phyloP scores from a whole-genome alignment of 2,113 vertebrate genomes.

The Anhinga anhinga region DNA sequence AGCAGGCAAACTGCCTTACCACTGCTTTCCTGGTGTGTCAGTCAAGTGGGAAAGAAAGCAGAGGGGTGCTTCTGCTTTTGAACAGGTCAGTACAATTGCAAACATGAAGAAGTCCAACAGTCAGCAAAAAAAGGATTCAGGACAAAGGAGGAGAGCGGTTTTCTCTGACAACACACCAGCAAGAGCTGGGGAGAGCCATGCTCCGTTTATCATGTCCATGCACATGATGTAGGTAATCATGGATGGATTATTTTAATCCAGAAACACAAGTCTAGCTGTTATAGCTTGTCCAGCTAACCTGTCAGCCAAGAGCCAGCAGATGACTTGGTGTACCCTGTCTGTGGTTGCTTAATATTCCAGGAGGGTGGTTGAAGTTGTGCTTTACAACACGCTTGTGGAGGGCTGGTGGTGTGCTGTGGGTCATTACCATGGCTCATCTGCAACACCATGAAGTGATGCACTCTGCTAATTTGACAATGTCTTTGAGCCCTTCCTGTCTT shows the following conservation, averaged over 20 bases:
- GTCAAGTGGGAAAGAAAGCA: not conserved
- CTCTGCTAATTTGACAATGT: not conserved
- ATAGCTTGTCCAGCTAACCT: not conserved
- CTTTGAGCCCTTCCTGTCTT: not conserved
- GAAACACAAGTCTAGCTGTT: not conserved
- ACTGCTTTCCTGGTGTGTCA: not conserved
- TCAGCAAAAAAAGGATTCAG: not conserved
- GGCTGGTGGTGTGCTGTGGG: not conserved
- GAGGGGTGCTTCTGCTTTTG: not conserved
- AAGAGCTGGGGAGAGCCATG: not conserved
- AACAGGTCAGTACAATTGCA: not conserved
- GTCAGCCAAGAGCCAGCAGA: not conserved
- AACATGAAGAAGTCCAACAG: not conserved
- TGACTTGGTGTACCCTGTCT: rapidly evolving
- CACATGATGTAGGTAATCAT: rapidly evolving
- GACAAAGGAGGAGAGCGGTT: not conserved
- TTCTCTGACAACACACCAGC: not conserved
- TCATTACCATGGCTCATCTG: not conserved
- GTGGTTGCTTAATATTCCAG: not conserved
- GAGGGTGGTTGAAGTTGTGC: not conserved
- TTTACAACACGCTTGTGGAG: not conserved
- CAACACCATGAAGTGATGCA: not conserved
- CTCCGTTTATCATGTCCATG: not conserved
- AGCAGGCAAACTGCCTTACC: not conserved
- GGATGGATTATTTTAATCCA: not conserved